Evolutionary conservation across 92 coral and sea anemone species (phyloP).

Genomic region (Hydrozoanthus gracilis): DNA sequence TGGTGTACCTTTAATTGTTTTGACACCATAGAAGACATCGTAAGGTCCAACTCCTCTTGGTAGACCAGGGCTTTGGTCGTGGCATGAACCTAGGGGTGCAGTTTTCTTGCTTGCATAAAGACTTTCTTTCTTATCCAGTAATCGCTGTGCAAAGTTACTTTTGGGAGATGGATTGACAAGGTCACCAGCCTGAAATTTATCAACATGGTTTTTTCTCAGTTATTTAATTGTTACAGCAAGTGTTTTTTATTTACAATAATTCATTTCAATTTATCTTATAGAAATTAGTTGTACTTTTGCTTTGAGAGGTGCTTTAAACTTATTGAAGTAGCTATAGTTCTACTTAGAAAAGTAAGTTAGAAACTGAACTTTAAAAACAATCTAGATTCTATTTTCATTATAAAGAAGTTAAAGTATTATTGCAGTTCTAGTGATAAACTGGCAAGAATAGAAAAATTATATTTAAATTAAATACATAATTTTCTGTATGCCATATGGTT

Average conservation of each 20-base stretch:
- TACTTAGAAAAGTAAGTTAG: too few species aligned
- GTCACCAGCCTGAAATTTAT: slow-evolving; percentile 81
- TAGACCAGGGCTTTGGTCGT: slow-evolving; percentile 84
- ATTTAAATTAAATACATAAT: too few species aligned
- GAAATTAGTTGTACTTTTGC: background rate
- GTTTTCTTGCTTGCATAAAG: slow-evolving; percentile 82
- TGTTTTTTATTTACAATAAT: background rate
- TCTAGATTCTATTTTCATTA: background rate
- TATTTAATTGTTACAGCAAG: background rate
- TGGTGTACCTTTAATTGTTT: slow-evolving; percentile 84
- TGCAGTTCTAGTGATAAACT: too few species aligned
- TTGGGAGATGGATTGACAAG: slow-evolving; percentile 87
- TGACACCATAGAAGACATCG: slow-evolving; percentile 89
- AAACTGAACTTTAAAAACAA: background rate
- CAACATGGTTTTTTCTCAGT: background rate
- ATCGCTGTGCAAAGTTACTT: slow-evolving; percentile 83
- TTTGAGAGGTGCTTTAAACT: too few species aligned
- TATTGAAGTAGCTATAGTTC: too few species aligned
- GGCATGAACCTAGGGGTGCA: slow-evolving; percentile 89
- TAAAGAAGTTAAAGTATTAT: background rate
- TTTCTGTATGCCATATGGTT: too few species aligned
- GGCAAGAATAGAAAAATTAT: too few species aligned
- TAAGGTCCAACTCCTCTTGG: slow-evolving; percentile 89
- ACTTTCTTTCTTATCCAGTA: slow-evolving; percentile 88
- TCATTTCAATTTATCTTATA: background rate